These are phyloP conservation scores for Protula sp. DNA, from an alignment of 2,888 invertebrate species.

Conservation along the genomic window DNA sequence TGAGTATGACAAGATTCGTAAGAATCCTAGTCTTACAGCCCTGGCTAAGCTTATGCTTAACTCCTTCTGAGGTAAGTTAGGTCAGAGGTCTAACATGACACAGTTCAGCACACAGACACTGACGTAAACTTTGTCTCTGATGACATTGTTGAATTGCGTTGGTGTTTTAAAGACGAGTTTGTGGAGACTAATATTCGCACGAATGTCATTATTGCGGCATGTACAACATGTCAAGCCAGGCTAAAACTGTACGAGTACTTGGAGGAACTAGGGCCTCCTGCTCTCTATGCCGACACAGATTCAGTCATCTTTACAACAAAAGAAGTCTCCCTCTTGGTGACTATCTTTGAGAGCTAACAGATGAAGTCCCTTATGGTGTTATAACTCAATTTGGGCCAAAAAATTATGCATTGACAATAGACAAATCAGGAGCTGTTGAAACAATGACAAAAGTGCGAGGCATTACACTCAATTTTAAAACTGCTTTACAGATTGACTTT, in stretches of 20 bases:
- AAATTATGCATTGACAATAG: too few relatives aligned
- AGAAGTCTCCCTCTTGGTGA: constrained; percentile 8
- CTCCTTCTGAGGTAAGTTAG: too few relatives aligned
- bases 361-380: constrained; percentile 24
- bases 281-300: constrained; percentile 50
- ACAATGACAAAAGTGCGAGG: too few relatives aligned
- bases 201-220: constrained; percentile 37
- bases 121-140: background rate
- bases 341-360: constrained; percentile 19
- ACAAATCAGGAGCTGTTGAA: too few relatives aligned
- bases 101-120: background rate
- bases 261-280: constrained; percentile 31
- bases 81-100: background rate
- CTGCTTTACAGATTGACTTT: too few relatives aligned
- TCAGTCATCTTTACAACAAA: constrained; percentile 34
- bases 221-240: constrained; percentile 43
- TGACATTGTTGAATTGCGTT: background rate
- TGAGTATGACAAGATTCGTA: background rate
- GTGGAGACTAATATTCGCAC: background rate
- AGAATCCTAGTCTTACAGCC: background rate
- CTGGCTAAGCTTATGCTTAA: too few relatives aligned
- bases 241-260: constrained; percentile 41
- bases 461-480: too few relatives aligned
- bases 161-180: too few relatives aligned
- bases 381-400: constrained; percentile 26